Conservation (phyloP, 1,140 invertebrate species). For the Apis mellifera region Amel_HAv3.1 CM009932.2:7719001-7719500, state of each 20-base stretch:
- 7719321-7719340: constrained; percentile 27
- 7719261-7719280: background rate
- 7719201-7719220: no score
- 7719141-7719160: no score
- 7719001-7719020: constrained; percentile 6
- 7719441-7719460: constrained; percentile 23
- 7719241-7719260: no score
- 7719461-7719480: constrained; percentile 50
- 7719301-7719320: constrained; percentile 12
- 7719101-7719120: background rate
- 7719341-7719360: background rate
- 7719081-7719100: background rate
- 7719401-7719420: no score
- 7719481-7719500: constrained; percentile 45
- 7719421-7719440: background rate
- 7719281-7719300: background rate
- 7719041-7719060: background rate
- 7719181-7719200: no score
- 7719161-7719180: no score
- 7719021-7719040: no score
- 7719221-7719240: no score
- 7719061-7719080: background rate
- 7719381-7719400: background rate
- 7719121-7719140: no score
- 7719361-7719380: background rate